A percentile compares a stretch with the other conserved stretches of the same genome.
Conservation (phyloP, 2,888 invertebrate species). For the Allophyes oxyacanthae region DNA sequence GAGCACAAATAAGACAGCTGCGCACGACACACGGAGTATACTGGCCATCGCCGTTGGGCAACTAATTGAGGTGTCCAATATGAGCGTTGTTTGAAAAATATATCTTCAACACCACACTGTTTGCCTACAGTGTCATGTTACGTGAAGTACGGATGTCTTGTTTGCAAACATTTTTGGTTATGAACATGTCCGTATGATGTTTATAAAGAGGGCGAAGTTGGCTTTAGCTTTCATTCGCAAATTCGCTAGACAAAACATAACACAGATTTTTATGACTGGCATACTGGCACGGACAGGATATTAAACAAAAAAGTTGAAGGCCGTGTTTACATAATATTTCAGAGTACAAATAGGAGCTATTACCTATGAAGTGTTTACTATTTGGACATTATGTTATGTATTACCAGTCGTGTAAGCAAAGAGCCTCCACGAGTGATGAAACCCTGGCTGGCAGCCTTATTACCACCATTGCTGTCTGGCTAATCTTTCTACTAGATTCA, state of each 20-base stretch:
- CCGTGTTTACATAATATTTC: neutral
- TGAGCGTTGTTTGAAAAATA: slow-evolving; percentile 35
- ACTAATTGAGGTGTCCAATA: slow-evolving; percentile 32
- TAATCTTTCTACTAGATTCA: too few species aligned
- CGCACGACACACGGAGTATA: slow-evolving; percentile 31
- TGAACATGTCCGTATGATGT: slow-evolving; percentile 27
- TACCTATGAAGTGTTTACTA: too few species aligned
- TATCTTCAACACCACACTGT: slow-evolving; percentile 42
- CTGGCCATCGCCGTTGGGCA: slow-evolving; percentile 41
- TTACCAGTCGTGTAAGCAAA: too few species aligned
- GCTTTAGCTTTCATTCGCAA: slow-evolving; percentile 2
- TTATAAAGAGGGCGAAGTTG: slow-evolving; percentile 21
- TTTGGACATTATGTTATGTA: too few species aligned
- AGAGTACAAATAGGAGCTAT: too few species aligned
- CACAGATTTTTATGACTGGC: slow-evolving; percentile 1
- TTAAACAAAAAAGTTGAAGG: slow-evolving; percentile 1
- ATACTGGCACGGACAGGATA: neutral
- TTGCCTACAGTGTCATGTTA: slow-evolving; percentile 34
- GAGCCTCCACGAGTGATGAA: too few species aligned
- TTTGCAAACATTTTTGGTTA: slow-evolving; percentile 46
- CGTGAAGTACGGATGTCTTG: slow-evolving; percentile 23
- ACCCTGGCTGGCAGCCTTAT: too few species aligned
- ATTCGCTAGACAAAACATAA: slow-evolving; percentile 4
- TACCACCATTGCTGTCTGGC: too few species aligned
- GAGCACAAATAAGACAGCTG: slow-evolving; percentile 15